These are phyloP conservation scores for Triplophysa yarkandensis DNA, from an alignment of 2,797 vertebrate genomes.

Conservation along the genomic window DNA sequence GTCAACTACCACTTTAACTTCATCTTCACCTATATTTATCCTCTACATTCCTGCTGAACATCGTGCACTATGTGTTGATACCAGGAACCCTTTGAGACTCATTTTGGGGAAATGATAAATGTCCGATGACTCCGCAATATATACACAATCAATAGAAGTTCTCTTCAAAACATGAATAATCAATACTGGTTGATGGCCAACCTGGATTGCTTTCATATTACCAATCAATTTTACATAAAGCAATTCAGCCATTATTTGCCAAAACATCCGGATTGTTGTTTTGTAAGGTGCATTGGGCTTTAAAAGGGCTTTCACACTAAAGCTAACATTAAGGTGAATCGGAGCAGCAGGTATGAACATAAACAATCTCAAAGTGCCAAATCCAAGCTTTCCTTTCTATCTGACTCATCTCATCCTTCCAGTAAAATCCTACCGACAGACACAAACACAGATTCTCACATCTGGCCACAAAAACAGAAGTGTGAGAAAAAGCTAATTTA, in stretches of 20 bases:
- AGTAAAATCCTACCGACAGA: constrained; percentile 8
- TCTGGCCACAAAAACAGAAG: constrained; percentile 14
- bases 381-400: not conserved
- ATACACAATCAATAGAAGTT: constrained; percentile 14
- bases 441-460: constrained; percentile 5
- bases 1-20: too few relatives aligned
- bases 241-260: not conserved
- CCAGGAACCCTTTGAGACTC: not conserved
- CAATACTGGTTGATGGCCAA: not conserved
- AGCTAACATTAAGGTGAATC: constrained; percentile 2
- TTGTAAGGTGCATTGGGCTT: not conserved
- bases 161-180: constrained; percentile 3
- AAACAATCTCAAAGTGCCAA: not conserved
- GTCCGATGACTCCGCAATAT: not conserved
- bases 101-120: constrained; percentile 25
- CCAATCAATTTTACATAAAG: not conserved
- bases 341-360: not conserved
- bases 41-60: not conserved
- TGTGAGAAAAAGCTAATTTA: constrained; percentile 3
- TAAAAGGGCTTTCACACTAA: not conserved
- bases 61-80: not conserved
- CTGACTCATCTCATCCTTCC: not conserved
- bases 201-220: not conserved
- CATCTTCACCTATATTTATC: not conserved
- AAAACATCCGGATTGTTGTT: not conserved